Conservation (phyloP, 2,113 vertebrate species). For the Pipra filicauda region DNA sequence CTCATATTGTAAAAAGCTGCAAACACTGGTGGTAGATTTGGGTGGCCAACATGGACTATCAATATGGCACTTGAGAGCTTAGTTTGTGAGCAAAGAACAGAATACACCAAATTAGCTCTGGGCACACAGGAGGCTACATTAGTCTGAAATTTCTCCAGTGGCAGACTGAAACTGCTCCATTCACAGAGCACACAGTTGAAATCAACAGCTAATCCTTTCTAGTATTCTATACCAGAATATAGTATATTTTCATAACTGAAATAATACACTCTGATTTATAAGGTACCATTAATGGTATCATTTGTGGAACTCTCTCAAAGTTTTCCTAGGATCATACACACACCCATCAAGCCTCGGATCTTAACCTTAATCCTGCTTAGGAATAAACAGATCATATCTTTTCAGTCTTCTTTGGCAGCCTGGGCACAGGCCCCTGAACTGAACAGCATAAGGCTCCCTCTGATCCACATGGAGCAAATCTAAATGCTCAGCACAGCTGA, state of each 20-base stretch:
- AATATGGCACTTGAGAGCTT: not conserved
- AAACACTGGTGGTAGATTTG: not conserved
- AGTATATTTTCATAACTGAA: not conserved
- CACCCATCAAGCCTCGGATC: not conserved
- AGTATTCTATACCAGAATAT: not conserved
- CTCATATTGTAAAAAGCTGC: not conserved
- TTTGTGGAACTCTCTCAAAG: not conserved
- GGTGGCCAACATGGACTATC: not conserved
- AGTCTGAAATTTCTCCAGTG: not conserved
- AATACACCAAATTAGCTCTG: not conserved
- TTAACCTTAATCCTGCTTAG: not conserved
- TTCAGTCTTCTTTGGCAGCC: not conserved
- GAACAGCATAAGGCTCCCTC: not conserved
- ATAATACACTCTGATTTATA: rapidly evolving
- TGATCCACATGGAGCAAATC: not conserved
- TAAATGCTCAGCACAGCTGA: not conserved
- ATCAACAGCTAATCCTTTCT: not conserved
- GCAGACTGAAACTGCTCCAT: not conserved
- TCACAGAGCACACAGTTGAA: not conserved
- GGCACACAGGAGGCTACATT: not conserved
- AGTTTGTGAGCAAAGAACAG: not conserved
- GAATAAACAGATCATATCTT: not conserved
- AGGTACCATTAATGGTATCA: not conserved
- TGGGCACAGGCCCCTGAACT: not conserved
- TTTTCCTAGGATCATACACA: not conserved